Evolutionary conservation across 2,113 vertebrate genomes (phyloP), one percentile per base, ranked within the genome.

Genomic region (Varanus salvator): DNA sequence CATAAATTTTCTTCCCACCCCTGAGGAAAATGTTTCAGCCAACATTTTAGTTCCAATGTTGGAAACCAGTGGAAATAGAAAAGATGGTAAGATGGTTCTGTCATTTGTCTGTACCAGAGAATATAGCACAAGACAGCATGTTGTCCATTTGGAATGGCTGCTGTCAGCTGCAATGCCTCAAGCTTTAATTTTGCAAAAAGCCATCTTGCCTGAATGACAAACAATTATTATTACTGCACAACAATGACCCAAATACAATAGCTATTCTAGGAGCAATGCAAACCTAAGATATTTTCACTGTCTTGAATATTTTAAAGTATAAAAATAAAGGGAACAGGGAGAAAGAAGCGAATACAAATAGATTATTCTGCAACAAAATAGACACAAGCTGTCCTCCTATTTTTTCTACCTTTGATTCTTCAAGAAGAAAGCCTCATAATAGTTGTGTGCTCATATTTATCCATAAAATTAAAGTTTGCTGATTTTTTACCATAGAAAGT

Each of bases 201-300:
- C 69, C 75, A 3, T 74, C 52, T 88, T 88, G 69, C 78, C 54
- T 50, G 19, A 89, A 81, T 60, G 80, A 76, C 71, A 76, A 64
- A 50, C 34, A 75, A 48, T 84, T 3, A 17, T 21, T 76, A 75
- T 66, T 84, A 17, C 69, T 84, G 87, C 27, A 48, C 48, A 75
- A 76, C 1, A 3, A 6, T 89, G 66, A 54, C 69, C 21, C 44
- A 23, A 4, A 15, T 54, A 52, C 12, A 48, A 64, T n/a, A 66
- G 29, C 17, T 4, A 14, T 81, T 80, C 29, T 52, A 74, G 34
- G 29, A 25, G 14, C 71, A 66, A 66, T 68, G 38, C 57, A 68
- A 77, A 50, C 17, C 6, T 3, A 77, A 68, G 34, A 72, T 1
- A 71, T 29, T 64, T 25, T 27, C 60, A 17, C 68, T n/a, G 9